Evolutionary conservation across 2,113 vertebrate species (phyloP).

Genomic region (Hippocampus zosterae): DNA sequence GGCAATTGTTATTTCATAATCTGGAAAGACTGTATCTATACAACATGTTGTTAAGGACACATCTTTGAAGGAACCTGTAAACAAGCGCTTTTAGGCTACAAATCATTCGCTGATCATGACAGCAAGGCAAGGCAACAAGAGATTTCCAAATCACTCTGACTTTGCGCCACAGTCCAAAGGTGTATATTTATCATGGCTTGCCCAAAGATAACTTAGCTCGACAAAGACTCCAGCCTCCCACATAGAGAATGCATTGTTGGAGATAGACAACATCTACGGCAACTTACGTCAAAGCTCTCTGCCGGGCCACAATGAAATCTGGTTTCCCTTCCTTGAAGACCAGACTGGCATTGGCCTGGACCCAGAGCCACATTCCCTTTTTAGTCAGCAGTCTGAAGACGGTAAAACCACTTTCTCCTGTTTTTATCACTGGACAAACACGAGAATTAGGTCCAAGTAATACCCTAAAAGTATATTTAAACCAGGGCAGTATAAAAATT

Average conservation of each 20-base stretch:
- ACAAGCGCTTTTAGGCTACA: neutral
- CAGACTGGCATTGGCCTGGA: conserved; percentile 74
- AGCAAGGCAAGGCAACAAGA: neutral
- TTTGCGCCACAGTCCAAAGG: too few species aligned
- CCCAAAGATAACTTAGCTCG: neutral
- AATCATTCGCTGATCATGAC: neutral
- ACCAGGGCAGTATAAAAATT: too few species aligned
- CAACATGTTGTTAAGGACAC: neutral
- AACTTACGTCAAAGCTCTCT: conserved; percentile 75
- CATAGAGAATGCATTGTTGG: neutral
- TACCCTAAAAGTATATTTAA: neutral
- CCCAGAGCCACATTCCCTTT: conserved; percentile 73
- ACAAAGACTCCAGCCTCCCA: neutral
- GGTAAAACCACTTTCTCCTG: conserved; percentile 71
- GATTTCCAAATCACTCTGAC: neutral
- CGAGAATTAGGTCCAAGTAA: neutral
- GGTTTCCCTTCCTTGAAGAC: conserved; percentile 75
- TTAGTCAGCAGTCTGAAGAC: conserved; percentile 79
- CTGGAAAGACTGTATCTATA: neutral
- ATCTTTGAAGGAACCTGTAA: neutral
- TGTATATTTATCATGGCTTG: neutral
- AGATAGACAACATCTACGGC: neutral
- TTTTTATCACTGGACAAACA: conserved; percentile 74
- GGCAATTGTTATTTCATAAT: neutral
- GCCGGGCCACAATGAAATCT: conserved; percentile 73